Base-by-base conservation (phyloP, 1,140 invertebrate genomes). In the Ostrea denselamellosa region DNA sequence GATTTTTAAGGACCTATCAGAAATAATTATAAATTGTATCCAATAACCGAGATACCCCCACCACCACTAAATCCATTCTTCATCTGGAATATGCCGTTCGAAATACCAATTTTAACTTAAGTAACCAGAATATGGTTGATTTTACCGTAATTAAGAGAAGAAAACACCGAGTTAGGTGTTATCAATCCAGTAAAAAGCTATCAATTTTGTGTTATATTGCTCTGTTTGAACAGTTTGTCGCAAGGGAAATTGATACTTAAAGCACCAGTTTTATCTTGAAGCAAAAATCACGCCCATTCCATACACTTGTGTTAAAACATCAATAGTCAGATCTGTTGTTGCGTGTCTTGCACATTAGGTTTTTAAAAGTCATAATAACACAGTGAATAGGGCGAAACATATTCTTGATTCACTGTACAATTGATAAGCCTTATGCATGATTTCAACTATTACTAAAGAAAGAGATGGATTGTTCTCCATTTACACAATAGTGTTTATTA, bases 211-310 rank as follows among this genome's bases (percentile, higher is more conserved):
- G 68, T 34, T 77, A 62, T 10, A 77, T 77, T 34, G 68, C 68
- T 77, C 8, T 25, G n/a, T 62, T 62, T 62, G 56, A 62, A 62
- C 17, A 62, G 56, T 62, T 62, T 28, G 22, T 77, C 25, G 68
- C 68, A 25, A 77, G 14, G 68, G 68, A 77, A 77, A 77, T 77
- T 77, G 68, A 25, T 34, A 77, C 68, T 77, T 25, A 17, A 34
- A 77, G 5, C 8, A 77, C 14, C 14, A 25, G 25, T 25, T 25
- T 28, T 77, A 77, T 77, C 68, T 62, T 62, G 56, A 62, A 62
- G 56, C 56, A 62, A n/a, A 62, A 62, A 34, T 34, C 68, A 77
- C 68, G 28, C 28, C 10, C 22, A 28, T 77, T 44, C 34, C 34
- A 44, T 44, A 44, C 34, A 44, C 34, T 44, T 44, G 34, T 44